A percentile compares a stretch with the other conserved stretches of the same genome.
Evolutionary conservation across 2,888 invertebrate genomes (phyloP).

Genomic region (Diachrysia chrysitis): DNA sequence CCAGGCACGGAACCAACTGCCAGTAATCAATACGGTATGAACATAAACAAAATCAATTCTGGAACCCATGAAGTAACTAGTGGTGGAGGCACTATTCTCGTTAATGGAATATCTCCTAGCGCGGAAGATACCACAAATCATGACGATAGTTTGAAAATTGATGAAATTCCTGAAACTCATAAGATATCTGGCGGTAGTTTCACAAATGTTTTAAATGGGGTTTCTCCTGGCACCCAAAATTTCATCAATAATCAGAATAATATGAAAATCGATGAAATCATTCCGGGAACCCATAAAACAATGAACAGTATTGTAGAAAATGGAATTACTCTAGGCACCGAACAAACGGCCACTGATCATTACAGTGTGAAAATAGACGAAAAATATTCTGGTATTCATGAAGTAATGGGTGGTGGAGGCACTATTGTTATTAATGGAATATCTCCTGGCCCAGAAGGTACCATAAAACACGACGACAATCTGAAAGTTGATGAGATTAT

Average conservation of each 20-base stretch:
- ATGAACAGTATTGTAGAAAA: conserved; percentile 5
- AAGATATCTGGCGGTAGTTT: not conserved
- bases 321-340: conserved; percentile 19
- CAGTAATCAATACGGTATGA: too few species aligned
- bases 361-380: too few species aligned
- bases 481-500: not conserved
- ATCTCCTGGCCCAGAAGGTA: not conserved
- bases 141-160: too few species aligned
- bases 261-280: not conserved
- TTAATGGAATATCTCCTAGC: not conserved
- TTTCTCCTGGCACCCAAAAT: not conserved
- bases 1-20: not conserved
- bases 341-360: too few species aligned
- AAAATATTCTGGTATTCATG: not conserved
- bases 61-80: not conserved
- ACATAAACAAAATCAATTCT: not conserved
- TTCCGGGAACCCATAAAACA: not conserved
- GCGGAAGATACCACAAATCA: not conserved
- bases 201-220: conserved; percentile 15
- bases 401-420: not conserved
- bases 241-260: not conserved
- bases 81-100: not conserved
- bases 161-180: not conserved
- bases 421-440: conserved; percentile 20
- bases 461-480: not conserved